Percentiles rank a stretch among this genome's conserved stretches.
Evolutionary conservation across 2,797 vertebrate species (phyloP).

Genomic region (Lepidocolaptes lacrymiger): DNA sequence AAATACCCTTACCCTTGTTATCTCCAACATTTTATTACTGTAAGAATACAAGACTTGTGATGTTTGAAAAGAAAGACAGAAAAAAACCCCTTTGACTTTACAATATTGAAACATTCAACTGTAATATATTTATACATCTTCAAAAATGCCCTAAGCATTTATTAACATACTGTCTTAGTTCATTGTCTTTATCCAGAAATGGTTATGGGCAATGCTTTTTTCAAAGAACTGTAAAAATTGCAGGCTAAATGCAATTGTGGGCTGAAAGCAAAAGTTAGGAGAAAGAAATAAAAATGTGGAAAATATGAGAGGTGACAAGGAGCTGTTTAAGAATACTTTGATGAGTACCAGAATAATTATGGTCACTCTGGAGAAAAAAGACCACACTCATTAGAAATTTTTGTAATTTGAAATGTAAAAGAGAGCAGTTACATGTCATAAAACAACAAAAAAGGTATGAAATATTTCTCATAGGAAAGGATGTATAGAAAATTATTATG

Average conservation of each 20-base stretch:
- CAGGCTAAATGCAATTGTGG: not conserved
- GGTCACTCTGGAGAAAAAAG: not conserved
- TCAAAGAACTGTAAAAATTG: not conserved
- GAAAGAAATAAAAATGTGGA: not conserved
- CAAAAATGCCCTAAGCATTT: not conserved
- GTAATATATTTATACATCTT: not conserved
- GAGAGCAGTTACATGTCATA: not conserved
- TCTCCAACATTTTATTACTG: not conserved
- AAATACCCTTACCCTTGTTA: not conserved
- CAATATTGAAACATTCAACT: not conserved
- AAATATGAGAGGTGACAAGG: not conserved
- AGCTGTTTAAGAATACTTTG: not conserved
- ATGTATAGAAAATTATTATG: not conserved
- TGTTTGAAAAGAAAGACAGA: not conserved
- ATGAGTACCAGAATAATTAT: not conserved
- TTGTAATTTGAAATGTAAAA: not conserved
- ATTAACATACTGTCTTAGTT: accelerated
- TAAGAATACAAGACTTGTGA: not conserved
- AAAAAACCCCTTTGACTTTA: not conserved
- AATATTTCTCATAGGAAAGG: not conserved
- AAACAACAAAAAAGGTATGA: not conserved
- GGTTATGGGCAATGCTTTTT: not conserved
- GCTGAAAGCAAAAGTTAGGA: not conserved
- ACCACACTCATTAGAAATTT: not conserved
- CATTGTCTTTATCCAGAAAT: not conserved